Conservation (phyloP, 2,797 vertebrate species). For the Hapalemur alaotrensis region DNA sequence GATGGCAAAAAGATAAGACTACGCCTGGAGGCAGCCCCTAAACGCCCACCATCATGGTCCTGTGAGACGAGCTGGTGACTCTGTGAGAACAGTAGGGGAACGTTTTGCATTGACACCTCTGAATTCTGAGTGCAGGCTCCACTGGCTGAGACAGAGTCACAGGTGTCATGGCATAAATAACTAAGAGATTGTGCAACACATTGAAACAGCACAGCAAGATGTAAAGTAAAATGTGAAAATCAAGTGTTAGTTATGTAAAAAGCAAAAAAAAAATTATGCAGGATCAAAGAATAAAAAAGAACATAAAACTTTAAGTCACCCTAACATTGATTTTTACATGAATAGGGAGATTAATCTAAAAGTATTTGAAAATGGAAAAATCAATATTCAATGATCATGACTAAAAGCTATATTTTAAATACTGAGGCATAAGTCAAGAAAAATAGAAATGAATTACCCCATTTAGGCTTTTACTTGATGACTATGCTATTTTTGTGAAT, state of each 20-base stretch:
- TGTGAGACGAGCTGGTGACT: background rate
- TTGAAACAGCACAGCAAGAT: background rate
- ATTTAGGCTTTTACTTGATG: background rate
- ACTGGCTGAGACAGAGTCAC: background rate
- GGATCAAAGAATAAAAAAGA: conserved; percentile 34
- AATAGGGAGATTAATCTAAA: conserved; percentile 60
- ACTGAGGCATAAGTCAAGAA: conserved; percentile 22
- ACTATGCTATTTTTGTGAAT: conserved; percentile 24
- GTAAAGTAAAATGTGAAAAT: background rate
- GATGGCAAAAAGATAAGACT: background rate
- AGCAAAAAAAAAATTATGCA: background rate
- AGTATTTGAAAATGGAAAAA: conserved; percentile 54
- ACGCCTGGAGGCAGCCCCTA: background rate
- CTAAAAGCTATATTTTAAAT: conserved; percentile 60
- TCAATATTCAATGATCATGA: conserved; percentile 43
- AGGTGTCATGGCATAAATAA: fast-evolving
- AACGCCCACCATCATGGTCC: background rate
- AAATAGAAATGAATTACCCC: conserved; percentile 15
- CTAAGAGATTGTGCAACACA: background rate
- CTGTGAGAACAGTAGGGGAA: background rate
- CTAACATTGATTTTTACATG: conserved; percentile 54
- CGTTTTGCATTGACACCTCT: too few relatives aligned
- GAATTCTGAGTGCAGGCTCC: background rate
- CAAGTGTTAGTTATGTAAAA: conserved; percentile 13
- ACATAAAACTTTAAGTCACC: conserved; percentile 42